Percentiles rank a stretch among this genome's conserved stretches.
These are phyloP conservation scores for Trachymyrmex septentrionalis DNA, from an alignment of 1,140 invertebrate species.

Conservation along the genomic window DNA sequence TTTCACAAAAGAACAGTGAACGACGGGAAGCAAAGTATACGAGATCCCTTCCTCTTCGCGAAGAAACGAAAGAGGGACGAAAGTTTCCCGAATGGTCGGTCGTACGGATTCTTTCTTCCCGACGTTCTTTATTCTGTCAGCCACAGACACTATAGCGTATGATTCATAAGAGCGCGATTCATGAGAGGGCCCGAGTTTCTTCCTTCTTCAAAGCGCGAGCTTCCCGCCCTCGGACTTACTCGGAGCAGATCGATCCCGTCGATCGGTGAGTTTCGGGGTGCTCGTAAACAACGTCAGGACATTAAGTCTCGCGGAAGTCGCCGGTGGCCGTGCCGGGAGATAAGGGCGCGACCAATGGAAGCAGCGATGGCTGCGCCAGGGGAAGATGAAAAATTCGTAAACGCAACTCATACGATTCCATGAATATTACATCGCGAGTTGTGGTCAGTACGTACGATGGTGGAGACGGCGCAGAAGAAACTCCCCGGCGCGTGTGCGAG, in stretches of 20 bases:
- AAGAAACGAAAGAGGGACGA: conserved; percentile 24
- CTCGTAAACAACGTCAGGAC: conserved; percentile 36
- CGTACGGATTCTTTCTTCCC: conserved; percentile 52
- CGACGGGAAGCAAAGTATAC: background rate
- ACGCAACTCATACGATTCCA: conserved; percentile 63
- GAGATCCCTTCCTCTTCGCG: background rate
- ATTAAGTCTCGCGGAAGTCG: background rate
- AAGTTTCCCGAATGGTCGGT: conserved; percentile 35
- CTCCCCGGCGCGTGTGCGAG: conserved; percentile 23
- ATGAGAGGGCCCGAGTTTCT: conserved; percentile 24
- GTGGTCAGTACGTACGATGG: conserved; percentile 56
- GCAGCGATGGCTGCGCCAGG: background rate
- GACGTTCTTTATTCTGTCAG: conserved; percentile 63
- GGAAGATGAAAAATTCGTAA: conserved; percentile 71
- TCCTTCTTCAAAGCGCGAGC: background rate
- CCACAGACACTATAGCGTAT: conserved; percentile 52
- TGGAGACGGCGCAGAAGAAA: background rate
- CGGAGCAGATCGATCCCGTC: conserved; percentile 38
- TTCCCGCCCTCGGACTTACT: background rate
- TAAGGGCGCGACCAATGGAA: conserved; percentile 30
- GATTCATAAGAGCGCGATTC: conserved; percentile 62
- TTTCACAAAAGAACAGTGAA: conserved; percentile 62
- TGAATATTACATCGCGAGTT: conserved; percentile 72
- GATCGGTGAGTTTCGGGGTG: conserved; percentile 23
- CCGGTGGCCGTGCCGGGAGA: conserved; percentile 4